Base-by-base conservation (phyloP, 2,113 vertebrate species). In the Prochilodus magdalenae region DNA sequence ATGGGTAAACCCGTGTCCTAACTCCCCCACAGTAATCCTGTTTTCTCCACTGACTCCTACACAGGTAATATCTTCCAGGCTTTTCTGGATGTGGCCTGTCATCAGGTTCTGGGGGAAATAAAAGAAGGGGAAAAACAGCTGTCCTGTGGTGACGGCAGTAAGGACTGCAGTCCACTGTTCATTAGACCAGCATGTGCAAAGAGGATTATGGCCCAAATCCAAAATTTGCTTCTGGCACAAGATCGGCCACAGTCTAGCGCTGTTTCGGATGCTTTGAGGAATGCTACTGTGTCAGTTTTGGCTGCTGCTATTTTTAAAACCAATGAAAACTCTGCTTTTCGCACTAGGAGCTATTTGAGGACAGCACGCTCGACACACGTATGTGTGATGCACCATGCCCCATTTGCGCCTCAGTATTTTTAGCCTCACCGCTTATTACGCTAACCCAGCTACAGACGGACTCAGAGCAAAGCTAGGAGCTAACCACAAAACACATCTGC, bases 361-460 rank as follows among this genome's bases (percentile, higher is more conserved):
- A 40, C 12, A 2, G 18, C 15, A 29, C 5, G 33, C 30, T 26
- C 15, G 65, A 85, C 83, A 85, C 65, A 86, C 75, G 40, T 49
- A 57, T 86, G 85, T 89, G 86, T 86, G 83, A 84, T 62, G 81
- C 80, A 75, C 84, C 80, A 49, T 80, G 88, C 81, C 87, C 89
- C 67, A 86, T 86, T 93, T 92, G 90, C 74, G 85, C 77, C 18
- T 67, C 47, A 80, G 88, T 94, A 93, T 94, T 94, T 93, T 92
- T 93, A 93, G 92, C 85, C 77, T 86, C 65, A 22, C 83, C 84
- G 69, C 87, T 89, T 87, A 88, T 87, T 90, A 90, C 85, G 89
- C 89, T 87, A 91, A 88, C 89, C 80, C 51, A 24, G 82, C 85
- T 70, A 77, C 76, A 81, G 81, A 79, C 67, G 72, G 80, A 85